A percentile compares a stretch with the other conserved stretches of the same genome.
Conservation (phyloP, 2,113 vertebrate species). For the Pelusios castaneus region DNA sequence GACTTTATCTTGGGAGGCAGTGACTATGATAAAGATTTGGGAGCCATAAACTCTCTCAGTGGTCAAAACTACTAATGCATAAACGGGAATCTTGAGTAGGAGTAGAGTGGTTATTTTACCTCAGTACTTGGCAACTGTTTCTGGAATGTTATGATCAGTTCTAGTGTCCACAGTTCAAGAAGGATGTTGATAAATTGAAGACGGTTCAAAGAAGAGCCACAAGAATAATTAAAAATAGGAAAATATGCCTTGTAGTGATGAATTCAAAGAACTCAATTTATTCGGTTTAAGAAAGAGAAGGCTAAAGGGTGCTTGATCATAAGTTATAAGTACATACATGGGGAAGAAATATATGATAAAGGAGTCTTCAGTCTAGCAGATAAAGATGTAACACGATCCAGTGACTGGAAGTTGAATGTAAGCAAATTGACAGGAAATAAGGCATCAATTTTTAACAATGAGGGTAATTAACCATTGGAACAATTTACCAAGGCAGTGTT, state of each 20-base stretch:
- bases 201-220: not conserved
- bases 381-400: not conserved
- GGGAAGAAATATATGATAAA: not conserved
- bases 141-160: not conserved
- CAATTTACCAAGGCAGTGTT: not conserved
- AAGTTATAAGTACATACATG: not conserved
- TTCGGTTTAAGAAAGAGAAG: not conserved
- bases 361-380: not conserved
- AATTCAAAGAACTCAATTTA: not conserved
- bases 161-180: not conserved
- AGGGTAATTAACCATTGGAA: not conserved
- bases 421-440: not conserved
- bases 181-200: not conserved
- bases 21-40: not conserved
- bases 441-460: not conserved
- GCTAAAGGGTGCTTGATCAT: not conserved
- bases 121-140: not conserved
- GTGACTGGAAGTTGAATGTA: not conserved
- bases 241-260: not conserved
- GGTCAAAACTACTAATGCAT: not conserved
- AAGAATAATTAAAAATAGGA: not conserved
- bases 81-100: not conserved
- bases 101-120: not conserved
- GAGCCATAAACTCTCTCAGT: not conserved
- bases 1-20: not conserved